phyloP scores from a whole-genome alignment of 2,888 invertebrate genomes.

The Platerodrilus igneus region DNA sequence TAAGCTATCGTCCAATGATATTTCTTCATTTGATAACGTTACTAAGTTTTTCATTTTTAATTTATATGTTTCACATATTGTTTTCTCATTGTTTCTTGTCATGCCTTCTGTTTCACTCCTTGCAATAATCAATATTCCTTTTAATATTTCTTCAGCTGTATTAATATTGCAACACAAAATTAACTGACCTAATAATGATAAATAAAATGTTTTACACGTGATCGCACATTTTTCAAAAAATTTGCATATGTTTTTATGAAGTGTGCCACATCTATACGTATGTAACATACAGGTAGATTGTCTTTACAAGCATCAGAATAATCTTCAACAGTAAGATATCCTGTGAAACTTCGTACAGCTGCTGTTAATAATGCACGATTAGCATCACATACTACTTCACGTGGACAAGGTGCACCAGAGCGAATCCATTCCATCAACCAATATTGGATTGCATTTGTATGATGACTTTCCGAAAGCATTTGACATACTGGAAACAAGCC shows the following conservation, averaged over 20 bases:
- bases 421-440: constrained; percentile 13
- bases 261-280: constrained; percentile 10
- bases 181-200: constrained; percentile 5
- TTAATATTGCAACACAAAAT: constrained; percentile 3
- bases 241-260: constrained; percentile 13
- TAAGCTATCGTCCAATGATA: background rate
- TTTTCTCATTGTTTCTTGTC: background rate
- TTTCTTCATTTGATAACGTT: background rate
- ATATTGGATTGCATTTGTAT: constrained; percentile 9
- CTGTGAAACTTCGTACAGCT: background rate
- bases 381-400: background rate
- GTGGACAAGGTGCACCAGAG: constrained; percentile 5
- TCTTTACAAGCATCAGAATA: constrained; percentile 4
- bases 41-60: constrained; percentile 5
- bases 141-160: constrained; percentile 6
- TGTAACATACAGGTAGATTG: constrained; percentile 5
- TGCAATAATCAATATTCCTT: constrained; percentile 1
- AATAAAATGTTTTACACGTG: constrained; percentile 7
- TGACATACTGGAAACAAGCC: constrained; percentile 7
- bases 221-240: constrained; percentile 3
- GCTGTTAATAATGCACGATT: constrained; percentile 2
- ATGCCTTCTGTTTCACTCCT: constrained; percentile 9
- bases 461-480: constrained; percentile 12
- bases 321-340: background rate
- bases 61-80: constrained; percentile 2